A percentile compares a stretch with the other conserved stretches of the same genome.
These are phyloP conservation scores for Argyresthia goedartella DNA, from an alignment of 2,888 invertebrate species.

Conservation along the genomic window DNA sequence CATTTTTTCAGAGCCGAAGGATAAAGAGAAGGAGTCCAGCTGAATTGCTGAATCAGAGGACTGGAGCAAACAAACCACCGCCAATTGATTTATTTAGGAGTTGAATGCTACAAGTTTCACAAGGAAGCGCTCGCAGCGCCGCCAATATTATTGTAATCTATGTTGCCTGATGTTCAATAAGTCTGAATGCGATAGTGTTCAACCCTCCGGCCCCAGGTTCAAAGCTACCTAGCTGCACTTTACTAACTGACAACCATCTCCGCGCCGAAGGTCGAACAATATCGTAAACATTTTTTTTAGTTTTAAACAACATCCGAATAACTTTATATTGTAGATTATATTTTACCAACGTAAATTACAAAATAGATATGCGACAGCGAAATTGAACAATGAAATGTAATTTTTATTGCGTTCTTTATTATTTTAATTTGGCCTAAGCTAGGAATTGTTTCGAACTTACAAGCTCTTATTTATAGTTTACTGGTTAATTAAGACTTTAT, in stretches of 20 bases:
- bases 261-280: conserved; percentile 28
- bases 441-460: conserved; percentile 46
- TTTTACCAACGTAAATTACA: conserved; percentile 18
- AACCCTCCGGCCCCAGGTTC: too few relatives aligned
- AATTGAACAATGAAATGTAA: conserved; percentile 47
- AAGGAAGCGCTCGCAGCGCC: conserved; percentile 8
- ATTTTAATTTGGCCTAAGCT: conserved; percentile 59
- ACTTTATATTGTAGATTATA: conserved; percentile 28
- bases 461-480: conserved; percentile 56
- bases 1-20: conserved; percentile 74
- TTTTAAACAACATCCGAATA: conserved; percentile 32
- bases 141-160: conserved; percentile 22
- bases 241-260: background rate
- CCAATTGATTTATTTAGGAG: conserved; percentile 65
- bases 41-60: conserved; percentile 66
- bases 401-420: conserved; percentile 28
- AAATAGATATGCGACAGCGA: conserved; percentile 44
- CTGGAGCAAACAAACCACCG: conserved; percentile 67
- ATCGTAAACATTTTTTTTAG: conserved; percentile 33
- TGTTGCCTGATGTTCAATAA: conserved; percentile 52
- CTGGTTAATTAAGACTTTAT: conserved; percentile 56
- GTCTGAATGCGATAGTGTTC: conserved; percentile 44
- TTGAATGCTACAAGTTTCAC: conserved; percentile 31
- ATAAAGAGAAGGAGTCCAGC: conserved; percentile 78
- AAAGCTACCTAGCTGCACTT: too few relatives aligned